These are phyloP conservation scores for Cathartes aura DNA, from an alignment of 2,113 vertebrate species.

Conservation along the genomic window DNA sequence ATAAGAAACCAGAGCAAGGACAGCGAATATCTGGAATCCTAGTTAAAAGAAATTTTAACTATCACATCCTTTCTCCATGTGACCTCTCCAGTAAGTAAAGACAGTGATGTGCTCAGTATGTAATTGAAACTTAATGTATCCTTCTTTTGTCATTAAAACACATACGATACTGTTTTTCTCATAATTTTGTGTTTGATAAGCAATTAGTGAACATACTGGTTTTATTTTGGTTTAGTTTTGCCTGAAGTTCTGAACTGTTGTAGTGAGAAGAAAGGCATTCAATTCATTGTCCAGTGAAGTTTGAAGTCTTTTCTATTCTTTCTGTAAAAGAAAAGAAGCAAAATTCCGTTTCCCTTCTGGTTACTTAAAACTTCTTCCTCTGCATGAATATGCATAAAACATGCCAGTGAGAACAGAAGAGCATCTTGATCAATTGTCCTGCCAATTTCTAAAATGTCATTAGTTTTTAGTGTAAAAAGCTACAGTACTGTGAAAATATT, in stretches of 20 bases:
- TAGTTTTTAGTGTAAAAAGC: not conserved
- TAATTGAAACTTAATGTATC: not conserved
- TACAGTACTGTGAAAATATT: not conserved
- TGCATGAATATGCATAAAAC: not conserved
- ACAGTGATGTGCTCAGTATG: not conserved
- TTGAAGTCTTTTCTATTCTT: not conserved
- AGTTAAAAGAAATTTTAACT: conserved; percentile 97
- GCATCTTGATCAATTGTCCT: not conserved
- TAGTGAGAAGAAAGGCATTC: not conserved
- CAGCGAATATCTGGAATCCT: conserved; percentile 96
- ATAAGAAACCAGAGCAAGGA: conserved; percentile 91
- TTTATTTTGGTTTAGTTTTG: not conserved
- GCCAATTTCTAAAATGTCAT: not conserved
- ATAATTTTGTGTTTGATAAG: not conserved
- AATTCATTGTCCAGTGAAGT: not conserved
- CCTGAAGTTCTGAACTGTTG: not conserved
- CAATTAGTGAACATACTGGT: not conserved
- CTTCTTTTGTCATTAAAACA: not conserved
- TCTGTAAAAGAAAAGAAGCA: not conserved
- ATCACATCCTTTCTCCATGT: conserved; percentile 94
- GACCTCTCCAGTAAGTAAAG: conserved; percentile 91
- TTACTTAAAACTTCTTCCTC: not conserved
- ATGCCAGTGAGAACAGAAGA: not conserved
- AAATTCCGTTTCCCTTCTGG: not conserved
- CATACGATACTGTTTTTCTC: not conserved